Evolutionary conservation across 2,113 vertebrate species (phyloP), one percentile per base, ranked within the genome.

Genomic region (Oryzias woworae): DNA sequence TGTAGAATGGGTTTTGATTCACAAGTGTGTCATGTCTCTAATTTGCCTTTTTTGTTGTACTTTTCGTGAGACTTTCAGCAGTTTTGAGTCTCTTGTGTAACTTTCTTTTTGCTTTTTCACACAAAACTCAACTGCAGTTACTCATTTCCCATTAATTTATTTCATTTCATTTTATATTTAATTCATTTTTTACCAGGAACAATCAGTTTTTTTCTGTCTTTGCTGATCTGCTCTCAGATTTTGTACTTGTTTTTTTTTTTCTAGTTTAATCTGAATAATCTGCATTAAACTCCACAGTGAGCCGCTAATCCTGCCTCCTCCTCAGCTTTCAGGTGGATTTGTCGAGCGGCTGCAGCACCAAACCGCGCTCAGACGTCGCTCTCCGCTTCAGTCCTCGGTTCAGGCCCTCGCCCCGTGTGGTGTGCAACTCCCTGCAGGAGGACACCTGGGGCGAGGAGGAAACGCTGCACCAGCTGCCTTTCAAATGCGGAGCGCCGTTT

Each of bases 361-460:
- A 94, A 22, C 96, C 96, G 1, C 92, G 94, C 45, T 95, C 96
- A 0, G 95, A 99, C 28, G 86, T 98, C 16, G 94, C 95, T 0
- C 93, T 98, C 62, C 96, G 95, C 82, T 95, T 98, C 85, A 97
- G 96, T 60, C 94, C 97, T 3, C 94, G 95, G 43, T 98, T 98
- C 89, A 90, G 67, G 73, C 91, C 83, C 48, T 77, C 92, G 5
- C 90, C 88, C 44, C 90, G 85, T 23, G 71, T 99, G 15, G 92
- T 95, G 2, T 98, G 96, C 61, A 98, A 96, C 81, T 94, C 95
- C 0, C 84, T 99, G 82, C 81, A 84, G 50, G 83, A 80, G 2
- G 96, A 95, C 71, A 91, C 60, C 66, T 99, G 97, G 97, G 95
- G 95, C 20, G 56, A 85, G 75, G 96, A 98, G 69, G 93, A 97